Base-by-base conservation (phyloP, 2,113 vertebrate genomes). In the Oplegnathus fasciatus region DNA sequence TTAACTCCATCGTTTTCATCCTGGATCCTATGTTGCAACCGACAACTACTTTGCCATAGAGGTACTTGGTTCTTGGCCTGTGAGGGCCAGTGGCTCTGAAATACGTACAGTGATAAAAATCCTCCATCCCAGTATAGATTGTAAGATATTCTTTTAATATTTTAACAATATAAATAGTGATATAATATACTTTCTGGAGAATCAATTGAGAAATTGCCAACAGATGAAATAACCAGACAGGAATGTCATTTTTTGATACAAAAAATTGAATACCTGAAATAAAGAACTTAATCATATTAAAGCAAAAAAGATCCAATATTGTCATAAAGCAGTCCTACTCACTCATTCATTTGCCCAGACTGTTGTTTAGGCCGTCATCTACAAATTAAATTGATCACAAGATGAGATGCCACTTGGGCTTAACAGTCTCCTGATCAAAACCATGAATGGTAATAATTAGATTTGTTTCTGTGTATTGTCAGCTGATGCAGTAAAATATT, bases 1-100 rank as follows among this genome's bases (percentile, higher is more conserved):
- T 71, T 70, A 74, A 80, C 90, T 66, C 69, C 34, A 46, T 80
- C 24, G 6, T 69, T 81, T 72, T 60, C 17, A 30, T 50, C 61
- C 61, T 22, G 17, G 37, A 76, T 14, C 48, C 9, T 54, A 58
- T 76, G 65, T 75, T 58, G 52, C 28, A 54, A 60, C 81, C 54
- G n/a, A 40, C 72, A 68, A 14, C 34, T 66, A 24, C 18, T 80
- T 69, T 67, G 20, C 17, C 48, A 20, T 50, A 71, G 18, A 28
- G 14, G 26, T 20, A 5, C 10, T 55, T 71, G 15, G 5, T 18
- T 73, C 37, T 10, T n/a, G 52, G 18, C 15, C 9, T 20, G 0
- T 40, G 6, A 46, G 14, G 18, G 18, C 20, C 40, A 26, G 61
- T 44, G 48, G 58, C n/a, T 64, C n/a, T 72, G 26, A 32, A 75